Evolutionary conservation across 2,113 vertebrate species (phyloP), one percentile per base, ranked within the genome.

Genomic region (Panthera tigris): DNA sequence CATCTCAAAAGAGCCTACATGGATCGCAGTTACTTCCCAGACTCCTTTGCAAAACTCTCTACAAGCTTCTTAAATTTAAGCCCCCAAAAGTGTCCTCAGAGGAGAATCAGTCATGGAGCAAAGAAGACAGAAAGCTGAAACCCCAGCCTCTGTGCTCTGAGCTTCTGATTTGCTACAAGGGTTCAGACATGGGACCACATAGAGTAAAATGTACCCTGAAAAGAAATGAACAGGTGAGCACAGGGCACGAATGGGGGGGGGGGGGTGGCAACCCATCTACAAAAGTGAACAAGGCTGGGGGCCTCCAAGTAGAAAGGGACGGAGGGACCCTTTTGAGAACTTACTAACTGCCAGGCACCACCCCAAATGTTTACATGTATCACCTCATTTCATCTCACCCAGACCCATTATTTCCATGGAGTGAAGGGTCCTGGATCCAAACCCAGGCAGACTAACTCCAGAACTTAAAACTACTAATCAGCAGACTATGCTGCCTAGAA

Each of bases 201-300:
- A 33, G 45, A 45, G 14, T 2, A 13, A 57, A 65, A 50, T 1
- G 8, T 11, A 19, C 48, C 74, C 86, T 45, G 31, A 52, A 50
- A 45, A 29, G 66, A 85, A 86, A 63, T 0, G 9, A n/a, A 71
- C 18, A 36, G 80, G 11, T 12, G 19, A 39, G 52, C 33, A 9
- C 2, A 31, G 55, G 25, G 4, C 1, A 0, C 39, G 39, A 45
- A 45, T 4, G 5, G 13, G 2, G 18, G 13, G 23, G 25, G 23
- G 25, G 41, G 66, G 39, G 39, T 39, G 39, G 27, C 57, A 74
- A 39, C 61, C 80, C 50, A 48, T 68, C 36, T 50, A 41, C 39
- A 3, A 19, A 78, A 73, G 14, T 4, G 78, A 84, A 3, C 18
- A 18, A 5, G 33, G 71, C 80, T 15, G 1, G 36, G 61, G 68